A percentile compares a stretch with the other conserved stretches of the same genome.
Conservation (phyloP, 2,888 invertebrate species). For the Scaeva pyrastri region DNA sequence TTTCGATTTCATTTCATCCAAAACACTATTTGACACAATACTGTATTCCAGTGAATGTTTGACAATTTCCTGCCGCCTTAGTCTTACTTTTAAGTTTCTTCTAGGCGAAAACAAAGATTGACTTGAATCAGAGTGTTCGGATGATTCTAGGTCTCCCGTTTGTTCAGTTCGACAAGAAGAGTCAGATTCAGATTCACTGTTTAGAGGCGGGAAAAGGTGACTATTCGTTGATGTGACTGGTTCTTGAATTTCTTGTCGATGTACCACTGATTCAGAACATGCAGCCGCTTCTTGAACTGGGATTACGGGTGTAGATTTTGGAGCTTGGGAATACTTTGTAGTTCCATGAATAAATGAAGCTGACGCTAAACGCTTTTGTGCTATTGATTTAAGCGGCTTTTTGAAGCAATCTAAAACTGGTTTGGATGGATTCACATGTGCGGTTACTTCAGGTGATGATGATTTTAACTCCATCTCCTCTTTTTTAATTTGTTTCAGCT, state of each 20-base stretch:
- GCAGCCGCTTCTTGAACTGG: background rate
- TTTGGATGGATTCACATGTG: background rate
- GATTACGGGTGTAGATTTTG: background rate
- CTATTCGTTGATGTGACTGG: constrained; percentile 17
- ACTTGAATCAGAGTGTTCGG: constrained; percentile 11
- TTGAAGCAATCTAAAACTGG: constrained; percentile 25
- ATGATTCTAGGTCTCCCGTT: constrained; percentile 10
- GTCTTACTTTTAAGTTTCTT: constrained; percentile 6
- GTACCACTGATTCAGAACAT: background rate
- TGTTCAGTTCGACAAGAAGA: constrained; percentile 12
- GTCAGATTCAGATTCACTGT: constrained; percentile 25
- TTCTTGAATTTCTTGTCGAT: constrained; percentile 23
- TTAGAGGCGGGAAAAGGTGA: constrained; percentile 25
- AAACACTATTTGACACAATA: constrained; percentile 6
- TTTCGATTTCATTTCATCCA: constrained; percentile 4
- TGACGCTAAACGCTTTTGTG: constrained; percentile 5
- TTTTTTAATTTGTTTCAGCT: constrained; percentile 42
- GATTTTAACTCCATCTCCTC: constrained; percentile 40
- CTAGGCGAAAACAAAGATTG: background rate
- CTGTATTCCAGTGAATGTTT: background rate
- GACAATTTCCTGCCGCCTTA: background rate
- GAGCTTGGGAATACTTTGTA: background rate
- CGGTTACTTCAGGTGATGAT: background rate
- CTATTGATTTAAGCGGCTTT: constrained; percentile 13
- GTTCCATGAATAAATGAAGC: constrained; percentile 3